Evolutionary conservation across 1,140 invertebrate genomes (phyloP).

Genomic region (Pseudomyrmex cubaensis): DNA sequence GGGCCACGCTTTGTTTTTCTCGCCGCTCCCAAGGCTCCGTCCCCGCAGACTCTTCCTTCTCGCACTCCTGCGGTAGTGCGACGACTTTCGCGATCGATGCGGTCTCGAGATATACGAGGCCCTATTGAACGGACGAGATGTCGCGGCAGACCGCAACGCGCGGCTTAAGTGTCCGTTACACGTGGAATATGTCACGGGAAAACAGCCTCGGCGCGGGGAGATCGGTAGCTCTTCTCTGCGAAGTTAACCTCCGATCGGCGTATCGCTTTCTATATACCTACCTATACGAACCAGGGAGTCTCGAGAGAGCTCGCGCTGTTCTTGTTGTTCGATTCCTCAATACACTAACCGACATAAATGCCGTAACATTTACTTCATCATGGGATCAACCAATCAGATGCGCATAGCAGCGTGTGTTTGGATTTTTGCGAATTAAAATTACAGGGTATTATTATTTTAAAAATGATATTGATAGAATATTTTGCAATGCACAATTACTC

Average conservation of each 20-base stretch:
- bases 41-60: neutral
- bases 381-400: no score
- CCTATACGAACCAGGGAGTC: neutral
- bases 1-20: constrained; percentile 62
- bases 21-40: constrained; percentile 8
- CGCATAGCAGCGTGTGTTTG: no score
- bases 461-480: no score
- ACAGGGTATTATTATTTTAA: no score
- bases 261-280: constrained; percentile 23
- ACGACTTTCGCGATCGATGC: constrained; percentile 54
- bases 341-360: no score
- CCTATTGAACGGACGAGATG: constrained; percentile 29
- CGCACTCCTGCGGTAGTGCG: constrained; percentile 14
- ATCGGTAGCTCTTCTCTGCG: constrained; percentile 42
- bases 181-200: constrained; percentile 69
- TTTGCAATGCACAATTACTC: no score
- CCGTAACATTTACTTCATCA: no score
- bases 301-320: neutral
- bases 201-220: constrained; percentile 34
- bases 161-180: constrained; percentile 78
- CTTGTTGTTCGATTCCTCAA: neutral
- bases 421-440: no score
- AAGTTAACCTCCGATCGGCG: constrained; percentile 24
- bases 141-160: constrained; percentile 73
- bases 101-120: constrained; percentile 6